Conservation (phyloP, 2,797 vertebrate species). For the Galaxias olidus region DNA sequence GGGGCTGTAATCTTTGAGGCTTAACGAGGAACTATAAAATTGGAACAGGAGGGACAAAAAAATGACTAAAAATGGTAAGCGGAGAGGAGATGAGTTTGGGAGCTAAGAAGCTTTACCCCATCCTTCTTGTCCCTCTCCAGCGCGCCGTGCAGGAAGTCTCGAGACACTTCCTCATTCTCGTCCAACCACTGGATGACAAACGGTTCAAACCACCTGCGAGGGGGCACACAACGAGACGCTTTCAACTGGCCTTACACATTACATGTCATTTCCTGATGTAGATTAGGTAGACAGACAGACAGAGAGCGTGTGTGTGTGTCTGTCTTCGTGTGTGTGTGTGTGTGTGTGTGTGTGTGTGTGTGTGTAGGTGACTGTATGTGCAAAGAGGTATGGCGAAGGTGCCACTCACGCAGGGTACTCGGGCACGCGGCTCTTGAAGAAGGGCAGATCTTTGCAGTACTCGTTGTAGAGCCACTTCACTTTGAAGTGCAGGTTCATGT, state of each 20-base stretch:
- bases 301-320: background rate
- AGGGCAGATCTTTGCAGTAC: slow-evolving; percentile 94
- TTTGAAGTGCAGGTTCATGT: slow-evolving; percentile 99
- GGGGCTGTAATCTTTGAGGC: slow-evolving; percentile 45
- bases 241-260: background rate
- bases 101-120: slow-evolving; percentile 79
- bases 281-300: background rate
- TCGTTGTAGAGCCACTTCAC: slow-evolving; percentile 99
- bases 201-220: slow-evolving; percentile 93
- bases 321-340: background rate
- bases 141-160: slow-evolving; percentile 94
- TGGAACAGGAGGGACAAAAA: slow-evolving; percentile 47
- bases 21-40: slow-evolving; percentile 42
- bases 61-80: slow-evolving; percentile 23
- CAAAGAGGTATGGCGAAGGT: background rate
- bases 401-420: slow-evolving; percentile 95
- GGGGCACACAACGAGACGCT: background rate
- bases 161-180: slow-evolving; percentile 96
- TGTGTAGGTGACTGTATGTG: slow-evolving; percentile 7
- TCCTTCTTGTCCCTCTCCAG: slow-evolving; percentile 98
- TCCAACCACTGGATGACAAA: slow-evolving; percentile 99
- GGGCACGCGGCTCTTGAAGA: slow-evolving; percentile 93
- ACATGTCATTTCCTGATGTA: background rate
- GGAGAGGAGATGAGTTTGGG: slow-evolving; percentile 25
- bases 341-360: slow-evolving; percentile 17